Base-by-base conservation (phyloP, 2,797 vertebrate genomes). In the Sebastes hopkinsi region DNA sequence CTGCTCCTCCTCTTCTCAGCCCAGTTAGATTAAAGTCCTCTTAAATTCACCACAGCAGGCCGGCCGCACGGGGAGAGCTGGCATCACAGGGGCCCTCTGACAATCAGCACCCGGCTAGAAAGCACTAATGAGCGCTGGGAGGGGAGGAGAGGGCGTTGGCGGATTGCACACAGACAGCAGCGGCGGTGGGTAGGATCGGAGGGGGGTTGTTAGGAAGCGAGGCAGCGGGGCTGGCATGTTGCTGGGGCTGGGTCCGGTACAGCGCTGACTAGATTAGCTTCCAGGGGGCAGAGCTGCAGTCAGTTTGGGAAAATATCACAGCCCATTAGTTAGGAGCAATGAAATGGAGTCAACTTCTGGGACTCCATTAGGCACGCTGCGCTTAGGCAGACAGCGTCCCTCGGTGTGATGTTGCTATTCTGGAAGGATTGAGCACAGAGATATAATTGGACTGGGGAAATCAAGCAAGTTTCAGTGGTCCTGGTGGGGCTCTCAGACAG, bases 371-470 rank as follows among this genome's bases (percentile, higher is more conserved):
- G 96, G 95, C 94, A 95, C 90, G 83, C 90, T 77, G 94, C 95
- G 95, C 97, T 97, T 97, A 97, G 97, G 96, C 96, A 96, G 97
- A 95, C 95, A 54, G 75, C 87, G 90, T 97, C 97, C 97, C 97
- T 95, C 76, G 95, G 95, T 96, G 94, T 95, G 92, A 92, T 84
- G 88, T 92, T 92, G 94, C 96, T 96, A 95, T 97, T 95, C 96
- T 95, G 94, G 93, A 97, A 96, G 97, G 96, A 96, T 96, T 94
- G 95, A 95, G 95, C 94, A 93, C 95, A 94, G 93, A 95, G 94
- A 97, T 97, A 96, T 98, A 98, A 99, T 98, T 99, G 97, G 97
- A 92, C 96, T 95, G 96, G 98, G 97, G 97, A 98, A 98, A 98
- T 97, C 97, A 98, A 92, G 95, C 91, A 96, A 96, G 96, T 97